Evolutionary conservation across 2,113 vertebrate genomes (phyloP).

Genomic region (Ornithorhynchus anatinus): DNA sequence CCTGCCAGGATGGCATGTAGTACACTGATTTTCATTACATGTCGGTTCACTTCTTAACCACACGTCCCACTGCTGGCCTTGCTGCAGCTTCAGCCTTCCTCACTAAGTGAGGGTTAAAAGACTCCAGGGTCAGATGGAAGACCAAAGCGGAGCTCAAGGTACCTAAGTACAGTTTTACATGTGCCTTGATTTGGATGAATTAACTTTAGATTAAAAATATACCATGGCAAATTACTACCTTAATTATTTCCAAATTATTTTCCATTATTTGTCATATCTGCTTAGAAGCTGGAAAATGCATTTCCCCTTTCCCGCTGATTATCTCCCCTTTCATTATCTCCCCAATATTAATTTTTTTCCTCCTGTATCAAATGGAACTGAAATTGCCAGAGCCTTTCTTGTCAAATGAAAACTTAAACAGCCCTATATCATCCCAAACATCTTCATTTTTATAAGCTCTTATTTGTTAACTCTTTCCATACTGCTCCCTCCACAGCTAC

Average conservation of each 20-base stretch:
- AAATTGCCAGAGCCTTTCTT: background rate
- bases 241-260: background rate
- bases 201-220: background rate
- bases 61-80: background rate
- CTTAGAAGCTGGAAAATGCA: background rate
- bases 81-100: background rate
- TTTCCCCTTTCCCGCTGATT: conserved; percentile 28
- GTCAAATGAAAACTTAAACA: background rate
- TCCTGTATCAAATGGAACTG: background rate
- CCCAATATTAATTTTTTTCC: conserved; percentile 24
- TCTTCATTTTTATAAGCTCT: background rate
- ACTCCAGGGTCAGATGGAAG: background rate
- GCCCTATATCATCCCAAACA: conserved; percentile 1
- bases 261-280: background rate
- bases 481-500: too few relatives aligned
- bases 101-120: background rate
- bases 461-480: background rate
- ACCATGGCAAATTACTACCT: background rate
- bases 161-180: background rate
- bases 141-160: background rate
- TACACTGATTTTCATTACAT: background rate
- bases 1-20: background rate
- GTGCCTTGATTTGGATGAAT: background rate
- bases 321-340: conserved; percentile 24
- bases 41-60: background rate